Evolutionary conservation across 1,140 invertebrate species (phyloP).

Genomic region (Drosophila arizonae): DNA sequence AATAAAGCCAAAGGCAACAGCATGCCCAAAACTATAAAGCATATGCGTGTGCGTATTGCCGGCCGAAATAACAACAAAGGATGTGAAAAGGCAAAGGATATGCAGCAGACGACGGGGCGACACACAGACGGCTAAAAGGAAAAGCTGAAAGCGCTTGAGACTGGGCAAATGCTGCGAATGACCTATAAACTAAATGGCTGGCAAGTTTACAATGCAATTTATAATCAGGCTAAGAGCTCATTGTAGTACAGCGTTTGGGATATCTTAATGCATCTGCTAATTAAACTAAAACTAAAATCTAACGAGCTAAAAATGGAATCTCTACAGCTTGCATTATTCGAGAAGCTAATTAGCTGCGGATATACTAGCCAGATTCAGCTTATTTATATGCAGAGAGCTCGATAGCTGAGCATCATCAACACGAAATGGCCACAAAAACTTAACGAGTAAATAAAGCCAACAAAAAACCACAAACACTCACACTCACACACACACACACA

Average conservation of each 20-base stretch:
- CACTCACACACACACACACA: too few species aligned
- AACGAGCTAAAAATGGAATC: constrained; percentile 10
- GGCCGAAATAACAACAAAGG: constrained; percentile 44
- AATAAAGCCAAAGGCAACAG: constrained; percentile 19
- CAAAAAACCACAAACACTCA: neutral
- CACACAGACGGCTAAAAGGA: constrained; percentile 2
- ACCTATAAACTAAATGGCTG: constrained; percentile 46
- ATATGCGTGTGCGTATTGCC: constrained; percentile 60
- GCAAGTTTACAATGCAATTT: constrained; percentile 44
- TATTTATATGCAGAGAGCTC: constrained; percentile 52
- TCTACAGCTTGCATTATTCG: neutral
- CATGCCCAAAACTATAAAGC: constrained; percentile 47
- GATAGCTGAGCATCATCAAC: constrained; percentile 36
- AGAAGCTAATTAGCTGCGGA: constrained; percentile 19
- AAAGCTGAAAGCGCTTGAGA: neutral
- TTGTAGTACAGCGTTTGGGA: constrained; percentile 11
- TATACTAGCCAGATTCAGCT: constrained; percentile 1
- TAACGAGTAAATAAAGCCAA: constrained; percentile 27
- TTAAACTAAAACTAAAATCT: constrained; percentile 47
- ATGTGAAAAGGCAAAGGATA: constrained; percentile 45
- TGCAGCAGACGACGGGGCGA: constrained; percentile 17
- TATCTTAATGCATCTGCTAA: constrained; percentile 56
- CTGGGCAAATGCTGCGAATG: constrained; percentile 5
- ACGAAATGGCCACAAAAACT: constrained; percentile 30
- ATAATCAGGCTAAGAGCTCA: constrained; percentile 38